These are phyloP conservation scores for Mesoclemmys tuberculata DNA, from an alignment of 2,113 vertebrate species.

Conservation along the genomic window DNA sequence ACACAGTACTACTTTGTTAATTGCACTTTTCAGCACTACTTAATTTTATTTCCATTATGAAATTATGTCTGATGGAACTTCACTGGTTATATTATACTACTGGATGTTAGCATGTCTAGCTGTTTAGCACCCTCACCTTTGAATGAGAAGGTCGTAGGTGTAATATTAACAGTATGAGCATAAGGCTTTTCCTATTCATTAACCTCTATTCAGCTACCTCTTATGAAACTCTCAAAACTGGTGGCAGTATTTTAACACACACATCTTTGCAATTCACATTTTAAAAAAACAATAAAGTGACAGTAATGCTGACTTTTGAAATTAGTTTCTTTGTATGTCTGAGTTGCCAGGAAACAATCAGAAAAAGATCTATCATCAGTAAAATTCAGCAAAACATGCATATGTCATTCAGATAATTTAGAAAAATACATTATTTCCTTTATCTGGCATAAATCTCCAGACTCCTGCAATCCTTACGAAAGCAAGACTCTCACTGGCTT, in stretches of 20 bases:
- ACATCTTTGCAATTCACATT: neutral
- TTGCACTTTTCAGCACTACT: neutral
- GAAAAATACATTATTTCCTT: neutral
- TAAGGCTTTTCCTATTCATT: neutral
- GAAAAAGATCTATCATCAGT: neutral
- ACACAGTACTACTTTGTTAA: neutral
- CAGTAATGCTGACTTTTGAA: neutral
- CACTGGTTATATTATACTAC: slow-evolving; percentile 6
- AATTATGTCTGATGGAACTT: neutral
- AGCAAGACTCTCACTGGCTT: neutral
- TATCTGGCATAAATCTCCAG: neutral
- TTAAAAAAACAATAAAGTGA: neutral
- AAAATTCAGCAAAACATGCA: neutral
- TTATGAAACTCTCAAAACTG: neutral
- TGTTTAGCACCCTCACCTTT: accelerated
- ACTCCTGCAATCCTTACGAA: neutral
- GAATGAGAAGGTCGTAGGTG: neutral
- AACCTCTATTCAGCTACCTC: slow-evolving; percentile 15
- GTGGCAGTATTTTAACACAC: neutral
- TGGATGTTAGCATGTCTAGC: neutral
- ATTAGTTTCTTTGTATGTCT: neutral
- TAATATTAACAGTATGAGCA: neutral
- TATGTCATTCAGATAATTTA: neutral
- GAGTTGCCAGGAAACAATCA: neutral
- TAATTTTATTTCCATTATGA: neutral